Evolutionary conservation across 92 coral and sea anemone genomes (phyloP).

Genomic region (Epizoanthus stellaris): DNA sequence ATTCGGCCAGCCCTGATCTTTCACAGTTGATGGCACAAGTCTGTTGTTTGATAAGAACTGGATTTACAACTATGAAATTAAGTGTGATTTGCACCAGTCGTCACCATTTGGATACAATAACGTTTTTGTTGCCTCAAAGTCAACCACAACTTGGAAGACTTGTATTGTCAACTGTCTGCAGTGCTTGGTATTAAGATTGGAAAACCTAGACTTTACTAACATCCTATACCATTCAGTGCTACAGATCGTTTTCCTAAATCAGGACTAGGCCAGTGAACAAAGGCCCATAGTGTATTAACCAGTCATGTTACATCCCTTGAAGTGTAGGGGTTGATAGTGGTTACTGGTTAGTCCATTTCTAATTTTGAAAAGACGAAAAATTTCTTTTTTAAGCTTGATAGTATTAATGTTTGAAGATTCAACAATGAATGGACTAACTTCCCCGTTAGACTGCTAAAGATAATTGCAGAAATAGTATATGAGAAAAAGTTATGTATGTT

Average conservation of each 20-base stretch:
- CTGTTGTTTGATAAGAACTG: slow-evolving; percentile 1
- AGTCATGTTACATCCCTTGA: no score
- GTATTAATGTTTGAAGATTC: no score
- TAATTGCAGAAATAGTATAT: no score
- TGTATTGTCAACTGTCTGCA: slow-evolving; percentile 23
- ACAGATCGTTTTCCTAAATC: slow-evolving; percentile 2
- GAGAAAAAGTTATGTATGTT: no score
- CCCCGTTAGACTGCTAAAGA: no score
- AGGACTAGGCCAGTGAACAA: background rate
- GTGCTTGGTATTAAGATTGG: background rate
- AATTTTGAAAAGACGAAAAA: no score
- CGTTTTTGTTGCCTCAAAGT: background rate
- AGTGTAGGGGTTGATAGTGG: no score
- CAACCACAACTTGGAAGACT: background rate
- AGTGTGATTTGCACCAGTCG: background rate
- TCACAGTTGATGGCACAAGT: slow-evolving; percentile 32
- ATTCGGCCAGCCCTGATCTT: background rate
- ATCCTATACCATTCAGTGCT: background rate
- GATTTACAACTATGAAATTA: background rate
- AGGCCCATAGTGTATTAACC: background rate
- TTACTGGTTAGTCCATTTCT: no score
- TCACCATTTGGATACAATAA: slow-evolving; percentile 2
- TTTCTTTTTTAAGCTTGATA: no score
- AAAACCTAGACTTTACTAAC: background rate
- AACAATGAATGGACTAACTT: no score